Evolutionary conservation across 2,888 invertebrate species (phyloP).

Genomic region (Conops quadrifasciatus): DNA sequence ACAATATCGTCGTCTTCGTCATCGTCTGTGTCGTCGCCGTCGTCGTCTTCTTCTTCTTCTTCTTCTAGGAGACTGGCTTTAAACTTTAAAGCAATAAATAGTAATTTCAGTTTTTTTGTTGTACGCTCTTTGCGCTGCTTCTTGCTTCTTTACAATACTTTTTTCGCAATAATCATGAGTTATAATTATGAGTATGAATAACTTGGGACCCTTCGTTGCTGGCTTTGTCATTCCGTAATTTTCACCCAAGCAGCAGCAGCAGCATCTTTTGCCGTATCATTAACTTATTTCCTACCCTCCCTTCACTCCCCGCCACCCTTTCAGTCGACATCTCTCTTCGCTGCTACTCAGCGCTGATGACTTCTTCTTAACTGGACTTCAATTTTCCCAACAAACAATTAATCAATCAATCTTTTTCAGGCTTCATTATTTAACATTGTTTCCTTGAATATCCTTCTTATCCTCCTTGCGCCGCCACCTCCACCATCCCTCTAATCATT

Average conservation of each 20-base stretch:
- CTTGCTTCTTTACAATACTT: no score
- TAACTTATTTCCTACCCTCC: neutral
- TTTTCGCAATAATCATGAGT: neutral
- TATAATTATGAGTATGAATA: neutral
- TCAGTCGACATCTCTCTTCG: neutral
- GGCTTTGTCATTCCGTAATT: slow-evolving; percentile 16
- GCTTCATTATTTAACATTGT: neutral
- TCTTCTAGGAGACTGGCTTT: no score
- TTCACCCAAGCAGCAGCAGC: neutral
- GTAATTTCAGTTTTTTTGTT: no score
- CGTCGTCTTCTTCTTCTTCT: no score
- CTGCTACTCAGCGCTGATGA: neutral
- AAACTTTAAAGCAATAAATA: no score
- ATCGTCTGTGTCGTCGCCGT: no score
- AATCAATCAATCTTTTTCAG: neutral
- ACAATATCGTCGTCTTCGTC: no score
- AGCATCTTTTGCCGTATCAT: neutral
- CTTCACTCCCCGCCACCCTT: neutral
- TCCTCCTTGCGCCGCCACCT: neutral
- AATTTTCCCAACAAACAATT: slow-evolving; percentile 18
- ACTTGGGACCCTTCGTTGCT: neutral
- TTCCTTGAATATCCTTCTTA: neutral
- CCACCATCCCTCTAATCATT: neutral
- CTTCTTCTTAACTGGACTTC: slow-evolving; percentile 15
- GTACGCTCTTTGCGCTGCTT: no score